Percentiles rank a stretch among this genome's conserved stretches.
phyloP scores from a whole-genome alignment of 1,140 invertebrate genomes.

The Lasioglossum albipes region DNA sequence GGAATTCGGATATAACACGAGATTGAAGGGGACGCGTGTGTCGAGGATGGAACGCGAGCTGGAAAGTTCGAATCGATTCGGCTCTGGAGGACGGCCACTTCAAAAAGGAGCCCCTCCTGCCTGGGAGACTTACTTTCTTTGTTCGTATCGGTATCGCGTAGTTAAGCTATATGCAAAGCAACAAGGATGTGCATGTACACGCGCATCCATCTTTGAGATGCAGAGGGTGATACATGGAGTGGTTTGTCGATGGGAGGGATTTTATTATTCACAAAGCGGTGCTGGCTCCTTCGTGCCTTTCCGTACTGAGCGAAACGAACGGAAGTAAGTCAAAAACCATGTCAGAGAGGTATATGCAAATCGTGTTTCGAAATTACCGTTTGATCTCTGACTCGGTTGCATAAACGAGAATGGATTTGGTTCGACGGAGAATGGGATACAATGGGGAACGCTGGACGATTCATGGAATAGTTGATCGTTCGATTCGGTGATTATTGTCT shows the following conservation, averaged over 20 bases:
- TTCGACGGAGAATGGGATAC: background rate
- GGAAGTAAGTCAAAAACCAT: constrained; percentile 15
- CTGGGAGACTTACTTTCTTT: constrained; percentile 41
- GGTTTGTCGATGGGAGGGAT: constrained; percentile 53
- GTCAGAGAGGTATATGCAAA: constrained; percentile 18
- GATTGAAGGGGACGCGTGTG: constrained; percentile 34
- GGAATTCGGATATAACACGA: constrained; percentile 45
- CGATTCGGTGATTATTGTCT: background rate
- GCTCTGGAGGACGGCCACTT: constrained; percentile 39
- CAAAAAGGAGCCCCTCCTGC: constrained; percentile 30
- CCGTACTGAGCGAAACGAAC: background rate
- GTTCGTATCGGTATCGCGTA: constrained; percentile 29
- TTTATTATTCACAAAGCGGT: constrained; percentile 62
- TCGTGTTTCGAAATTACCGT: background rate
- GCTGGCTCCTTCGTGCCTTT: constrained; percentile 12
- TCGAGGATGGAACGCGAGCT: constrained; percentile 8
- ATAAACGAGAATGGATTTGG: background rate
- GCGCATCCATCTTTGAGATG: constrained; percentile 24
- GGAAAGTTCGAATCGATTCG: constrained; percentile 46
- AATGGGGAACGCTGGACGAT: background rate
- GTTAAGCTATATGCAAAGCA: constrained; percentile 27
- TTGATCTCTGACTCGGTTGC: background rate
- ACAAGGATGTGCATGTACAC: background rate
- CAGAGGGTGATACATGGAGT: constrained; percentile 44
- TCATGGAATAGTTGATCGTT: background rate